Evolutionary conservation across 2,888 invertebrate species (phyloP).

Genomic region (Lasioglossum figueresi): DNA sequence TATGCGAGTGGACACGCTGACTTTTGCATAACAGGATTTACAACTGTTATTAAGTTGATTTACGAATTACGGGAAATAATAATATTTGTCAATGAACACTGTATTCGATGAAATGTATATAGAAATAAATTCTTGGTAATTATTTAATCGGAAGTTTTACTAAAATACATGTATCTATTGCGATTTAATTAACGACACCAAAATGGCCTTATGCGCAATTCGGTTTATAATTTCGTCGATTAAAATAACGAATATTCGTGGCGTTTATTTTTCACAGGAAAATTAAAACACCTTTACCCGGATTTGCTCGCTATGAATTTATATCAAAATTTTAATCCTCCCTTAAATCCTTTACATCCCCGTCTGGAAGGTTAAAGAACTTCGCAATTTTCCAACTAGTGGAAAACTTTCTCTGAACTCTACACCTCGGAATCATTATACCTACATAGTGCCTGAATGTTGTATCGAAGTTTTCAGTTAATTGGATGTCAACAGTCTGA

Average conservation of each 20-base stretch:
- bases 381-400: neutral
- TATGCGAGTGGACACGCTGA: neutral
- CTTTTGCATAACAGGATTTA: neutral
- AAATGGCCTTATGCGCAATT: neutral
- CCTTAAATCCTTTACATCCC: neutral
- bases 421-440: neutral
- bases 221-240: neutral
- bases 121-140: neutral
- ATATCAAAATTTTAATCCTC: neutral
- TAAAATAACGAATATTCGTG: neutral
- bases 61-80: neutral
- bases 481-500: neutral
- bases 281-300: neutral
- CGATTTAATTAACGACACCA: neutral
- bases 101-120: neutral
- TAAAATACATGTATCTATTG: neutral
- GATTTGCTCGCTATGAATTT: neutral
- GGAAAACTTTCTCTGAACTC: neutral
- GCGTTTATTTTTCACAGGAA: neutral
- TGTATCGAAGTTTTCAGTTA: neutral
- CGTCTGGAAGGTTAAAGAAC: neutral
- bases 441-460: neutral
- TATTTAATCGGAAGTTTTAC: neutral
- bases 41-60: neutral
- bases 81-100: constrained; percentile 3